Base-by-base conservation (phyloP, 2,113 vertebrate species). In the Aspidoscelis tigris region DNA sequence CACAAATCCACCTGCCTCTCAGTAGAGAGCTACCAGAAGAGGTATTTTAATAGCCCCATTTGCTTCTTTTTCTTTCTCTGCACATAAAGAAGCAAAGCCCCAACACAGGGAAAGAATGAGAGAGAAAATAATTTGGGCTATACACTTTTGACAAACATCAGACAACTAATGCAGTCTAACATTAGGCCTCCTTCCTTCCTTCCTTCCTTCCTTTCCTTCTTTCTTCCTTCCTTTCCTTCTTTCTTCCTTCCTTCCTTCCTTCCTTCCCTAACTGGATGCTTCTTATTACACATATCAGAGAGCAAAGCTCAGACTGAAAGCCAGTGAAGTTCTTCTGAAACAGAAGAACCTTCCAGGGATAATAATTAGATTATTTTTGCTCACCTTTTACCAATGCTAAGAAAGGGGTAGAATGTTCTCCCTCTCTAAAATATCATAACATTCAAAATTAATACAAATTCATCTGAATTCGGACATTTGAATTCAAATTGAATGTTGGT, bases 1-100 rank as follows among this genome's bases (percentile, higher is more conserved):
- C 80, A 84, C 86, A 91, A 90, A 58, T 70, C 82, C 72, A 41
- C 82, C 33, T 50, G 73, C 7, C 4, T 90, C 87, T 91, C 78
- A 87, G 70, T 77, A 83, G 80, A 89, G 82, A 18, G 44, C 78
- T 66, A 58, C 74, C 86, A 90, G n/a, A 26, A 76, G 50, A 6
- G n/a, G 64, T 84, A 86, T 81, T 89, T 82, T 91, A 9, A 21
- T 73, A 41, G 65, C 75, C 83, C 64, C 55, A 47, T 86, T 73
- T 77, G 14, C 14, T 71, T 79, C 22, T 33, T 39, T 75, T 83
- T 90, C 84, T 88, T 86, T 77, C 39, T 81, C 75, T 84, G 71
- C 82, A 83, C 65, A 88, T 80, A 44, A 5, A 84, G 78, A 89
- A 75, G 82, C 43, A 81, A 84, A 58, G 55, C 10, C 55, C 26